phyloP scores from a whole-genome alignment of 1,140 invertebrate species.

The Drosophila auraria region DNA sequence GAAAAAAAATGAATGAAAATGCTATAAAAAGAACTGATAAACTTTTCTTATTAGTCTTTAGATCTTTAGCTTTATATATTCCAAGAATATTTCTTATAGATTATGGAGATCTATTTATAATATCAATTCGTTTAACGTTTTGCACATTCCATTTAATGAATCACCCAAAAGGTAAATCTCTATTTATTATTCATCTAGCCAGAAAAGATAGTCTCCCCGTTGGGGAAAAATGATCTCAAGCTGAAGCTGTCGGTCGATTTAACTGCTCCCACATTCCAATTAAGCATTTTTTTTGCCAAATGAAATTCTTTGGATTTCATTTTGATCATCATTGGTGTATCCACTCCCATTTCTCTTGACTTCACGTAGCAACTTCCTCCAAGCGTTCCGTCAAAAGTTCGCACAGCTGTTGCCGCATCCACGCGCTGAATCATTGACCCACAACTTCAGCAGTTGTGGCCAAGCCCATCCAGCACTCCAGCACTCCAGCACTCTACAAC shows the following conservation, averaged over 20 bases:
- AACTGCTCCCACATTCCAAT: conserved; percentile 28
- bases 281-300: conserved; percentile 2
- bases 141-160: not conserved
- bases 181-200: not conserved
- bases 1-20: conserved; percentile 2
- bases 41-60: not conserved
- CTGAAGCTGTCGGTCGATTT: not conserved
- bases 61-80: not conserved
- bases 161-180: not conserved
- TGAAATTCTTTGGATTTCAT: conserved; percentile 14
- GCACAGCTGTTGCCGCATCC: conserved; percentile 69
- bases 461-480: conserved; percentile 35
- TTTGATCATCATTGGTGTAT: conserved; percentile 7
- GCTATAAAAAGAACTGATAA: not conserved
- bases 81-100: not conserved
- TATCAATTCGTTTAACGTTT: not conserved
- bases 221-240: conserved; percentile 1
- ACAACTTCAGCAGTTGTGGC: conserved; percentile 52
- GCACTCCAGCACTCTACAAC: conserved; percentile 8
- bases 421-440: conserved; percentile 75
- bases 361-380: conserved; percentile 4
- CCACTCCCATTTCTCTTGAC: conserved; percentile 33
- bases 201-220: not conserved
- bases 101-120: not conserved
- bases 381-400: conserved; percentile 50